A percentile compares a stretch with the other conserved stretches of the same genome.
Evolutionary conservation across 2,797 vertebrate species (phyloP).

Genomic region (Pseudotriccus pelzelni): DNA sequence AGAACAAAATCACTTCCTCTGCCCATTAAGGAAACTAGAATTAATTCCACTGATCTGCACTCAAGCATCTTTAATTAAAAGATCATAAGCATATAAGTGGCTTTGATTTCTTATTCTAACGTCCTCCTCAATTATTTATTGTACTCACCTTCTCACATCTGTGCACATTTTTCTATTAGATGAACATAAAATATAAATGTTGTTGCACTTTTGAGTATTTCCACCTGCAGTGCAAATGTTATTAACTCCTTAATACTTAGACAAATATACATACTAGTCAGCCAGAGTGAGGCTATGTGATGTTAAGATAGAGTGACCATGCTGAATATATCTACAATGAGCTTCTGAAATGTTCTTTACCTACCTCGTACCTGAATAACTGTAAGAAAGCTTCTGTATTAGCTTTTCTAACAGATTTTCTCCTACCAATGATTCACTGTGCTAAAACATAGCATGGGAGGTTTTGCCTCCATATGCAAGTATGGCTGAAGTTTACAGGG

Average conservation of each 20-base stretch:
- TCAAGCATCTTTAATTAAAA: slow-evolving; percentile 50
- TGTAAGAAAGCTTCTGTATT: neutral
- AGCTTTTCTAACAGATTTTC: neutral
- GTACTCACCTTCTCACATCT: slow-evolving; percentile 22
- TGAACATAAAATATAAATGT: slow-evolving; percentile 15
- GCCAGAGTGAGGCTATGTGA: neutral
- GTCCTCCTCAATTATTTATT: slow-evolving; percentile 36
- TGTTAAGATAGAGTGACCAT: neutral
- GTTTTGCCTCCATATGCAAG: neutral
- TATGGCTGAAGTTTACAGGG: neutral
- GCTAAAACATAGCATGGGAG: neutral
- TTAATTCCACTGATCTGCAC: slow-evolving; percentile 39
- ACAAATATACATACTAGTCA: neutral
- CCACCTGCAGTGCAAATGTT: neutral
- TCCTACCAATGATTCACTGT: neutral
- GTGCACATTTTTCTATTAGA: slow-evolving; percentile 18
- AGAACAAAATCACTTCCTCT: slow-evolving; percentile 32
- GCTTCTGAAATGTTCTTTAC: neutral
- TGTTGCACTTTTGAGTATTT: slow-evolving; percentile 1
- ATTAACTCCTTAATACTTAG: neutral
- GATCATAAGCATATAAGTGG: slow-evolving; percentile 28
- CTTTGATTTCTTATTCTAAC: slow-evolving; percentile 48
- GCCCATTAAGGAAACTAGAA: slow-evolving; percentile 30
- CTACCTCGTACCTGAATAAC: neutral
- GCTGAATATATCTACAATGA: neutral